Evolutionary conservation across 2,113 vertebrate species (phyloP), one percentile per base, ranked within the genome.

Genomic region (Microtus ochrogaster): DNA sequence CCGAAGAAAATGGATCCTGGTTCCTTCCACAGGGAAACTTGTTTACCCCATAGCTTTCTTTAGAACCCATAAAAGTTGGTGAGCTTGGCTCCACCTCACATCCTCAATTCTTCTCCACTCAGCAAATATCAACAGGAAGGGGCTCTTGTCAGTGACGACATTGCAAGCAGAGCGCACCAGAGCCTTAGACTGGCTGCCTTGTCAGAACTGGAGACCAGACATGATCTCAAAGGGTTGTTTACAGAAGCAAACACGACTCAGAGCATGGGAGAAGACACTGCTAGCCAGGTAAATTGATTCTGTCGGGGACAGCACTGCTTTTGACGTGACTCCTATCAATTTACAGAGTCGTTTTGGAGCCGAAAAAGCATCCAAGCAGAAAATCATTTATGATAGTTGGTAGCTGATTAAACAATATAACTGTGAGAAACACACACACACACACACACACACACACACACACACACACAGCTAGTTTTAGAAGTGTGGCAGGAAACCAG

Each of bases 1-100:
- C 91, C 97, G 94, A 98, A 98, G 90, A 97, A 3, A 44, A 33
- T 96, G 39, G 92, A 96, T 82, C 90, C 98, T 97, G 91, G 22
- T 93, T 97, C 96, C 95, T 98, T 98, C 98, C 97, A 96, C 92
- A 90, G 94, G 98, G 97, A 98, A 98, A 95, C 92, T 84, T 68
- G 84, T 97, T 98, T 97, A 97, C 94, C 90, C 97, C 93, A 30
- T 8, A n/a, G 92, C 90, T 36, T 16, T 26, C 91, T 94, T 97
- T 94, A 97, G 96, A 94, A 49, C 89, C 82, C 19, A 30, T 82
- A 88, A 95, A 97, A 94, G 47, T 86, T 77, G 77, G 87, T 93
- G 94, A 93, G 78, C 74, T 55, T 1, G 0, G 36, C 76, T 68
- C 97, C 58, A 85, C 88, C 65, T 52, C 30, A 63, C 44, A 52